Conservation (phyloP, 2,113 vertebrate species). For the Atrichornis clamosus region DNA sequence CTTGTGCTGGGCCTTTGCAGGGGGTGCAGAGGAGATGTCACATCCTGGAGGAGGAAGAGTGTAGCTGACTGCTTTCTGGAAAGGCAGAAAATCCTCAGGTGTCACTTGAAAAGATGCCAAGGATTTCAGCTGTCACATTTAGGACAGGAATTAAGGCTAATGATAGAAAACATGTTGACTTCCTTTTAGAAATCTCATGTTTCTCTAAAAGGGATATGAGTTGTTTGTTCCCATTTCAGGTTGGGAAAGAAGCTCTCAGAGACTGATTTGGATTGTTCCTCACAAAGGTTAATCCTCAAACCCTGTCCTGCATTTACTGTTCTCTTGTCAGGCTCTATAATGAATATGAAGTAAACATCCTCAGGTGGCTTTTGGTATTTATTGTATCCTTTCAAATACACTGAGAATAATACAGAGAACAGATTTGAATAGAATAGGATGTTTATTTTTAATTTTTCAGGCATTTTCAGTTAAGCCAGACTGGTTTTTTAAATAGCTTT, state of each 20-base stretch:
- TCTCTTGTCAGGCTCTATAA: not conserved
- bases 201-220: not conserved
- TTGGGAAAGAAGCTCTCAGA: not conserved
- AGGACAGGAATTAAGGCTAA: not conserved
- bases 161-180: not conserved
- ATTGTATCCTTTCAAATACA: not conserved
- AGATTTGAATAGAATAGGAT: not conserved
- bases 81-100: not conserved
- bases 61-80: not conserved
- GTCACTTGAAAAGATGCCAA: not conserved
- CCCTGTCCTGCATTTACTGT: not conserved
- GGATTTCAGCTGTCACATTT: not conserved
- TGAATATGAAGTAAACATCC: not conserved
- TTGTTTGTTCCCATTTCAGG: not conserved
- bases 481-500: not conserved
- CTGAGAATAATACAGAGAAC: not conserved
- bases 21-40: not conserved
- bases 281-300: not conserved
- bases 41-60: not conserved
- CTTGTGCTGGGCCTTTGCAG: not conserved
- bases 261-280: not conserved
- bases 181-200: not conserved
- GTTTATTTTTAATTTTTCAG: not conserved
- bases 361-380: not conserved
- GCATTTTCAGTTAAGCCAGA: not conserved